phyloP scores from a whole-genome alignment of 2,888 invertebrate genomes.

The Eretmocerus hayati region DNA sequence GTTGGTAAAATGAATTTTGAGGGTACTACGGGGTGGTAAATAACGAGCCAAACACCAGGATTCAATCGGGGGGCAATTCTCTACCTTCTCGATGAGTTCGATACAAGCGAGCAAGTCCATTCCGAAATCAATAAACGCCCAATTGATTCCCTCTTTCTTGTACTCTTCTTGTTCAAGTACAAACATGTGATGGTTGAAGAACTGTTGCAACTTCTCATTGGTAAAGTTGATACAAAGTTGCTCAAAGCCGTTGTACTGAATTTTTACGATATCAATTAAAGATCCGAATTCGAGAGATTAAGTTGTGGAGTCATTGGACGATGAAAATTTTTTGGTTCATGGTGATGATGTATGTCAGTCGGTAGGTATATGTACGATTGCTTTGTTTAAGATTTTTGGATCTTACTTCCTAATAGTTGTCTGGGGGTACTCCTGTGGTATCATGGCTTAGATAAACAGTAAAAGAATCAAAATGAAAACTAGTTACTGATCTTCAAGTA shows the following conservation, averaged over 20 bases:
- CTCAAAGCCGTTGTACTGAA: slow-evolving; percentile 94
- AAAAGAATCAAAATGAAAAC: no score
- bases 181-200: slow-evolving; percentile 99
- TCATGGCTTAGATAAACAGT: no score
- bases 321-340: slow-evolving; percentile 5
- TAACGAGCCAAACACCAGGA: slow-evolving; percentile 4
- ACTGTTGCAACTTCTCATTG: slow-evolving; percentile 98
- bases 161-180: slow-evolving; percentile 99
- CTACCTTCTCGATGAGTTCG: slow-evolving; percentile 96
- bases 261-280: slow-evolving; percentile 7
- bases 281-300: slow-evolving; percentile 8
- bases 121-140: slow-evolving; percentile 99
- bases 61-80: slow-evolving; percentile 2
- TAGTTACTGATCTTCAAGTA: no score
- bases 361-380: not conserved
- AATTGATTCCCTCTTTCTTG: slow-evolving; percentile 92
- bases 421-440: no score
- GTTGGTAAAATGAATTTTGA: not conserved
- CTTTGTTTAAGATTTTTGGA: not conserved
- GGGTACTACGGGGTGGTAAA: slow-evolving; percentile 1
- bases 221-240: slow-evolving; percentile 99
- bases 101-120: slow-evolving; percentile 98
- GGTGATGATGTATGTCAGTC: slow-evolving; percentile 1
- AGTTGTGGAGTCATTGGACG: slow-evolving; percentile 2
- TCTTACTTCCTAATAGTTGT: no score